phyloP scores from a whole-genome alignment of 2,113 vertebrate genomes.

The Poeciliopsis retropinna region DNA sequence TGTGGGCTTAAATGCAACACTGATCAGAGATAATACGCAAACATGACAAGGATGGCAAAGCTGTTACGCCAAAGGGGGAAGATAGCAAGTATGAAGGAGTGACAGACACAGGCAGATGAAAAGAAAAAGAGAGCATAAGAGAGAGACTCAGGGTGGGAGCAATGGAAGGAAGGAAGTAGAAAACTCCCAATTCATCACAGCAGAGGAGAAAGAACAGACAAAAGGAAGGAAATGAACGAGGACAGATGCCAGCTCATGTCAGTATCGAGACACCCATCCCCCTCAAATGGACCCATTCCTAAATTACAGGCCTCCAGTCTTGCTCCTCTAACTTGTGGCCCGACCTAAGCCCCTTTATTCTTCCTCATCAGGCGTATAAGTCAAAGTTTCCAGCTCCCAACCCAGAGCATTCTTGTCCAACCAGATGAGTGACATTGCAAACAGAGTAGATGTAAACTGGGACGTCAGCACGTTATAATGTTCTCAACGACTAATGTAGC shows the following conservation, averaged over 20 bases:
- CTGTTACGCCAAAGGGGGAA: constrained; percentile 39
- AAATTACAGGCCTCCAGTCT: constrained; percentile 60
- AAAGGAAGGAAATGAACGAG: constrained; percentile 70
- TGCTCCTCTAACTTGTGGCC: constrained; percentile 13
- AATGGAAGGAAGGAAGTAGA: constrained; percentile 45
- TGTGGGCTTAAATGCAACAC: constrained; percentile 48
- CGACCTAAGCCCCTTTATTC: not conserved
- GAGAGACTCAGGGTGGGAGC: constrained; percentile 6
- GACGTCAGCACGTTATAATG: constrained; percentile 23
- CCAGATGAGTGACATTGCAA: constrained; percentile 56
- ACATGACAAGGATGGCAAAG: constrained; percentile 56
- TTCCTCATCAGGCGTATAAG: constrained; percentile 33
- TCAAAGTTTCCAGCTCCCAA: not conserved
- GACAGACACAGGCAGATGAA: constrained; percentile 24
- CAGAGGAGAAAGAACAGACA: constrained; percentile 55
- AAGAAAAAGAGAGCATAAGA: constrained; percentile 2
- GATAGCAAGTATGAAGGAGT: constrained; percentile 31
- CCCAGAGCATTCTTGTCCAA: constrained; percentile 40
- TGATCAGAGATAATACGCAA: constrained; percentile 69
- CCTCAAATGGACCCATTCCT: constrained; percentile 36
- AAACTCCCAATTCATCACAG: constrained; percentile 59
- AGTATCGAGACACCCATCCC: constrained; percentile 48
- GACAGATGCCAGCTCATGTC: constrained; percentile 61
- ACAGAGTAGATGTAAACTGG: not conserved
- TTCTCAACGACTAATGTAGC: constrained; percentile 19